Percentiles rank a stretch among this genome's conserved stretches.
Evolutionary conservation across 2,888 invertebrate species (phyloP).

Genomic region (Palloptera scutellata): DNA sequence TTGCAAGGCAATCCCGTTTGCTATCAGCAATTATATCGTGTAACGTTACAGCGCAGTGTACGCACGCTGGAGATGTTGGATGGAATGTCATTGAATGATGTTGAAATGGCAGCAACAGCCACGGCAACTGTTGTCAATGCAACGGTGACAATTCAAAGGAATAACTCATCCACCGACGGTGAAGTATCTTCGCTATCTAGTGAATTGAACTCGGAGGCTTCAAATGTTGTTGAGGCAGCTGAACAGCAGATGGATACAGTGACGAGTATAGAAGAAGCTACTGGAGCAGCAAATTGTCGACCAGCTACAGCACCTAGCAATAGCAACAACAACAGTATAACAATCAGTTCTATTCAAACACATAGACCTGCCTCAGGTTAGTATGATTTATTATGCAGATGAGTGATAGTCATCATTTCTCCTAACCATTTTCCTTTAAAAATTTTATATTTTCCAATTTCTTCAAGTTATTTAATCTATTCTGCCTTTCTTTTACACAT

Average conservation of each 20-base stretch:
- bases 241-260: constrained; percentile 5
- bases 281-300: background rate
- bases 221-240: constrained; percentile 4
- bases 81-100: constrained; percentile 49
- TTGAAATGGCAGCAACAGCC: background rate
- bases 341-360: background rate
- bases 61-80: constrained; percentile 63
- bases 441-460: too few relatives aligned
- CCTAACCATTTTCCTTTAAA: too few relatives aligned
- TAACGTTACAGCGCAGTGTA: constrained; percentile 58
- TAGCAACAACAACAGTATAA: constrained; percentile 6
- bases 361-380: constrained; percentile 34
- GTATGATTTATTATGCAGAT: background rate
- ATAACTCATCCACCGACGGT: constrained; percentile 28
- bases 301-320: constrained; percentile 30
- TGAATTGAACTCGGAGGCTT: constrained; percentile 28
- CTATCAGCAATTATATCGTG: constrained; percentile 56
- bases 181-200: constrained; percentile 41
- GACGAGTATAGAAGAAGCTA: too few relatives aligned
- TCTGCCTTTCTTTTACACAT: too few relatives aligned
- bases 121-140: background rate
- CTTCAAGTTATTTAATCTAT: too few relatives aligned
- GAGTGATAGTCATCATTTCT: too few relatives aligned
- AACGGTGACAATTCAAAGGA: background rate
- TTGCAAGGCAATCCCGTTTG: constrained; percentile 66